phyloP scores from a whole-genome alignment of 2,113 vertebrate genomes.

The Pachypanchax playfairii region DNA sequence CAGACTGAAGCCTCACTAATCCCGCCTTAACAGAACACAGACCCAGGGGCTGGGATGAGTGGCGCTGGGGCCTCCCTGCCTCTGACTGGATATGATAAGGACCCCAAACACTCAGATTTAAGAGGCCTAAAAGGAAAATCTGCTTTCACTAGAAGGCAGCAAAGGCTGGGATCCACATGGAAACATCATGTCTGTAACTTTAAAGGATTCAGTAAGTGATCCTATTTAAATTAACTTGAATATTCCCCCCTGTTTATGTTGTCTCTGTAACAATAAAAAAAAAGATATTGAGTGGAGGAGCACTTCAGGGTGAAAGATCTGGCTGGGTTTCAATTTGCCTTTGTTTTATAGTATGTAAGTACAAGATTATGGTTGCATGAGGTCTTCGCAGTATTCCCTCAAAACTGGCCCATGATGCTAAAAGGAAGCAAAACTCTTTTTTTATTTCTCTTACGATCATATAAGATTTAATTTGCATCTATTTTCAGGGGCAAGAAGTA shows the following conservation, averaged over 20 bases:
- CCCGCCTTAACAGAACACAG: slow-evolving; percentile 52
- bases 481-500: neutral
- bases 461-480: neutral
- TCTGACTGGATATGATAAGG: slow-evolving; percentile 76
- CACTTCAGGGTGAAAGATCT: neutral
- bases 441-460: slow-evolving; percentile 9
- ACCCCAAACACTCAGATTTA: slow-evolving; percentile 52
- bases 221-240: too few relatives aligned
- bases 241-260: neutral
- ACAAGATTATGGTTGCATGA: slow-evolving; percentile 36
- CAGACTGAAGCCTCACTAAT: slow-evolving; percentile 74
- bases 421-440: slow-evolving; percentile 5
- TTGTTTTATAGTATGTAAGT: slow-evolving; percentile 42
- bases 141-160: slow-evolving; percentile 54
- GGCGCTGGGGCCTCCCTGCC: slow-evolving; percentile 54
- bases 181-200: too few relatives aligned
- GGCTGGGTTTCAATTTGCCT: slow-evolving; percentile 1
- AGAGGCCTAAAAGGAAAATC: slow-evolving; percentile 67
- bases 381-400: slow-evolving; percentile 27
- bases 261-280: neutral
- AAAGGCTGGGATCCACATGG: slow-evolving; percentile 9
- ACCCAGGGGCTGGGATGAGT: slow-evolving; percentile 60
- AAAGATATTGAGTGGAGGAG: neutral
- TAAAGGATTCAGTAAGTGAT: too few relatives aligned
- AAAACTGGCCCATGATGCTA: slow-evolving; percentile 16